A percentile compares a stretch with the other conserved stretches of the same genome.
These are phyloP conservation scores for Sebastes hubbsi DNA, from an alignment of 2,797 vertebrate genomes.

Conservation along the genomic window DNA sequence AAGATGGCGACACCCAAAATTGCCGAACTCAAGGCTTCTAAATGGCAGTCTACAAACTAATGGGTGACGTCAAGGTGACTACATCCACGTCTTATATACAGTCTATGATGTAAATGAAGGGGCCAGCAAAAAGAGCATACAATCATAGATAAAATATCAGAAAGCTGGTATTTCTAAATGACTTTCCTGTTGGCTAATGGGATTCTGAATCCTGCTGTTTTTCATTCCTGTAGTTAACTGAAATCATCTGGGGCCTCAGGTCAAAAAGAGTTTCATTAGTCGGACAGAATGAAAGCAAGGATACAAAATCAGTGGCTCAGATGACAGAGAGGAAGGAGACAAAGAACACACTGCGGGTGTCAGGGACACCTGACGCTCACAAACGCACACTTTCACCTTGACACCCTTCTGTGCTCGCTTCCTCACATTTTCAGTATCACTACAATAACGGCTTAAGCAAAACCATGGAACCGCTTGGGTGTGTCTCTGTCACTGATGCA, in stretches of 20 bases:
- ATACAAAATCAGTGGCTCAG: not conserved
- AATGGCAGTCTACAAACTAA: no score
- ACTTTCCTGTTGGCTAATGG: not conserved
- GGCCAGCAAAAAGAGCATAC: not conserved
- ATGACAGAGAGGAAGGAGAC: not conserved
- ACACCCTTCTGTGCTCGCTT: conserved; percentile 26
- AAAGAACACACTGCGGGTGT: not conserved
- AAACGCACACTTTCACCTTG: conserved; percentile 33
- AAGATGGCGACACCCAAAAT: no score
- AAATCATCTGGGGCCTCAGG: not conserved
- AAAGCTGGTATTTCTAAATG: not conserved
- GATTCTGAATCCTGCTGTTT: not conserved
- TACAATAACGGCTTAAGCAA: conserved; percentile 46
- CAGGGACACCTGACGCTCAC: not conserved
- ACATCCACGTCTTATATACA: no score
- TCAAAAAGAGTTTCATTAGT: not conserved
- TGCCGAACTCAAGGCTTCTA: no score
- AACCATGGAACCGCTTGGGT: conserved; percentile 23
- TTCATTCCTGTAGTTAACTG: not conserved
- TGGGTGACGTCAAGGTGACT: no score
- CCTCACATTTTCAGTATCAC: conserved; percentile 19
- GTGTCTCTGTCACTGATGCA: conserved; percentile 3
- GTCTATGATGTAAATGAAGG: not conserved
- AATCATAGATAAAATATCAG: not conserved
- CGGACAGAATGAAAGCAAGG: not conserved